These are phyloP conservation scores for Heteractis magnifica DNA, from an alignment of 92 coral and sea anemone genomes.

Conservation along the genomic window DNA sequence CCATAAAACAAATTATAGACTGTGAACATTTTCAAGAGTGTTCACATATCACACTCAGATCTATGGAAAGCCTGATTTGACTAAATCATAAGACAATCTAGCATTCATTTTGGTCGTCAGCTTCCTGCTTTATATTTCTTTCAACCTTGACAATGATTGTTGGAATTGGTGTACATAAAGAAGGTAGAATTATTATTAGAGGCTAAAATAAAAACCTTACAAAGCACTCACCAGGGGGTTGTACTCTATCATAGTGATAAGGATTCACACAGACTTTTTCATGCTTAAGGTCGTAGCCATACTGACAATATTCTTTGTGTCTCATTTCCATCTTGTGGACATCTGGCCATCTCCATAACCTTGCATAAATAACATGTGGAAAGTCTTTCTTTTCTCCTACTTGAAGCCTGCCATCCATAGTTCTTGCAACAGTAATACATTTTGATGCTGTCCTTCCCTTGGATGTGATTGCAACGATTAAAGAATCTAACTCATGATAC, in stretches of 20 bases:
- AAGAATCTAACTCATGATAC: conserved; percentile 90
- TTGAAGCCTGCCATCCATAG: conserved; percentile 98
- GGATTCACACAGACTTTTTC: conserved; percentile 99
- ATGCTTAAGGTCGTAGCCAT: conserved; percentile 94
- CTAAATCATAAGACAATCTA: too few relatives aligned
- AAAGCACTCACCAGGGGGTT: conserved; percentile 88
- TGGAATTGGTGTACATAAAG: too few relatives aligned
- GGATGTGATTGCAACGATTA: conserved; percentile 93
- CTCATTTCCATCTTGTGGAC: conserved; percentile 99
- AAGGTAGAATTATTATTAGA: neutral
- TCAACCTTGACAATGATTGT: too few relatives aligned
- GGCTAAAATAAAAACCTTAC: neutral
- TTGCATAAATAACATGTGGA: conserved; percentile 97
- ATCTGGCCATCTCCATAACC: conserved; percentile 99
- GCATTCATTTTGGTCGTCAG: too few relatives aligned
- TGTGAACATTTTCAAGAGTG: too few relatives aligned
- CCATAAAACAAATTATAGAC: too few relatives aligned
- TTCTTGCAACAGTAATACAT: conserved; percentile 96
- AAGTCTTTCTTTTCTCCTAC: conserved; percentile 99
- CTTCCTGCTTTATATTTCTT: too few relatives aligned
- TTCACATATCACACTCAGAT: too few relatives aligned
- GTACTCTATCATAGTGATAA: conserved; percentile 98
- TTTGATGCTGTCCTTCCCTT: conserved; percentile 96
- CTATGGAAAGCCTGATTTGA: too few relatives aligned
- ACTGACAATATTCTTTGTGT: conserved; percentile 94